Percentiles rank a stretch among this genome's conserved stretches.
phyloP scores from a whole-genome alignment of 2,113 vertebrate genomes.

The Ursus arctos region DNA sequence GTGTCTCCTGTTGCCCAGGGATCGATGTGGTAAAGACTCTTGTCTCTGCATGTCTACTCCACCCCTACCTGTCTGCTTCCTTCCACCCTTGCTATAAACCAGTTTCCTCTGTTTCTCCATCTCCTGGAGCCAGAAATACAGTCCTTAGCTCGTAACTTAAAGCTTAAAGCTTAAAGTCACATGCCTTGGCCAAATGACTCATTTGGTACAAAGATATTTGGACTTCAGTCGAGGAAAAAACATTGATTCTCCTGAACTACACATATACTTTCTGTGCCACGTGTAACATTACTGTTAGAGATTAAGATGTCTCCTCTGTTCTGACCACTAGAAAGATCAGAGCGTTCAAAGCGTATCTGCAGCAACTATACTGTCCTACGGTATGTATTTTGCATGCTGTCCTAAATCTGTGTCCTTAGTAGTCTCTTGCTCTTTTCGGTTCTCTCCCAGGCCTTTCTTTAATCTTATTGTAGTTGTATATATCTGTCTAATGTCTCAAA shows the following conservation, averaged over 20 bases:
- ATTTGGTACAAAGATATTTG: neutral
- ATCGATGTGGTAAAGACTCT: neutral
- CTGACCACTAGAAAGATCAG: neutral
- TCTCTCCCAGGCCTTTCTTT: neutral
- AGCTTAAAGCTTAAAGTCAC: neutral
- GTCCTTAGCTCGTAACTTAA: neutral
- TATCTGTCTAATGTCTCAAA: neutral
- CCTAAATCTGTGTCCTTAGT: neutral
- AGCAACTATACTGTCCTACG: neutral
- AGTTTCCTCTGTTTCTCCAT: neutral
- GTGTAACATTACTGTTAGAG: no score
- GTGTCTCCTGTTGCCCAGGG: neutral
- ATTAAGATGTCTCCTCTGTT: rapidly evolving
- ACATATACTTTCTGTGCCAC: neutral
- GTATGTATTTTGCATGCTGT: rapidly evolving
- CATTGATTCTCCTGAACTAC: neutral
- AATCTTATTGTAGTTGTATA: neutral
- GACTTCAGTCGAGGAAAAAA: neutral
- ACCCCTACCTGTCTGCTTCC: neutral
- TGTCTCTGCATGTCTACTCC: rapidly evolving
- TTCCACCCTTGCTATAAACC: neutral
- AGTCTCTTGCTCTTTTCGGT: neutral
- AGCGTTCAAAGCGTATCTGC: neutral
- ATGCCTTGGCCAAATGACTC: neutral
- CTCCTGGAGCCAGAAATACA: rapidly evolving